Evolutionary conservation across 2,797 vertebrate species (phyloP), one percentile per base, ranked within the genome.

Genomic region (Bovichtus diacanthus): DNA sequence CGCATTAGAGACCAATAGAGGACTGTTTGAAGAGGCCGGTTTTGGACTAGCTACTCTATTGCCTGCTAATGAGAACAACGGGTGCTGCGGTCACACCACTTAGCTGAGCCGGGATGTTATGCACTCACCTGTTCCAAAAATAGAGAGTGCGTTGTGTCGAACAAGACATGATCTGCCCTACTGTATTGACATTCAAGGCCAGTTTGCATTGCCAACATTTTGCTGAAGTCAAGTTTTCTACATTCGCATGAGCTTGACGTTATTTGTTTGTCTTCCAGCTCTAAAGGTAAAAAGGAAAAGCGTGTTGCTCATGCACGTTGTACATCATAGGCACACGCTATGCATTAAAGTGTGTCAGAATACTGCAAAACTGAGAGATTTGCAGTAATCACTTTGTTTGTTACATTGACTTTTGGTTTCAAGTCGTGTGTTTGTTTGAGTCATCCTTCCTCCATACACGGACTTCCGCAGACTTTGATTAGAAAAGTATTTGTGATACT

Each of bases 1-100:
- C 62, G 73, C 79, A 15, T 64, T 39, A 63, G 61, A 77, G 81
- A 70, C 64, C 44, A 61, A 78, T 75, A 71, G 56, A 70, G 3
- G 43, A n/a, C 29, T n/a, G 65, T 70, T 67, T 70, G 63, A 83
- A 78, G 76, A n/a, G 2, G 43, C 6, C 0, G 18, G 27, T 59
- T 62, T 68, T 38, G 15, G 38, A 78, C 60, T 9, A 21, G 39
- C 46, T 29, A 29, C 29, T 29, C 50, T 36, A 16, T 63, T 59
- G 27, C 41, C 63, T 38, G 19, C 61, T 78, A 63, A 80, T 76
- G 68, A 79, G 79, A 77, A 73, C 50, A 68, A 61, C 2, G 15
- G 49, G 5, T n/a, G 46, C 51, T 46, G 58, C 16, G 43, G 67
- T 76, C 78, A 61, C 59, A 61, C 64, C 60, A 39, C 67, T 74